Percentiles rank a stretch among this genome's conserved stretches.
Conservation (phyloP, 2,113 vertebrate genomes). For the Chrysochloris asiatica region DNA sequence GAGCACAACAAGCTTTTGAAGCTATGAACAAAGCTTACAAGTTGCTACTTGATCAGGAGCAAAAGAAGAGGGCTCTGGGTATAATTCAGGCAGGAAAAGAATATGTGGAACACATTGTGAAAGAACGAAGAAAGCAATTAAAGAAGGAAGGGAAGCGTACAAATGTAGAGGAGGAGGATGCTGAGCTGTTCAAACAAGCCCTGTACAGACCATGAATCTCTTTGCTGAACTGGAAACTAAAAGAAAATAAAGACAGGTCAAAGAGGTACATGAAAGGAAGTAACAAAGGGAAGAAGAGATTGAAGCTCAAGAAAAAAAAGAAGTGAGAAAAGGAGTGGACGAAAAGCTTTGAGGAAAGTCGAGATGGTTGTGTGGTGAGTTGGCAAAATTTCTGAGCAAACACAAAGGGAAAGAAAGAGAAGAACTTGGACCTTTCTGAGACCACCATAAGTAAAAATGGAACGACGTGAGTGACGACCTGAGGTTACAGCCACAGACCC, state of each 20-base stretch:
- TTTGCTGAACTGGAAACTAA: no score
- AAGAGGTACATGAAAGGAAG: constrained; percentile 87
- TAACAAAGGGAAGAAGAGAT: constrained; percentile 98
- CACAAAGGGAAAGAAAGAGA: constrained; percentile 95
- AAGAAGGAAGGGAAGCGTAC: no score
- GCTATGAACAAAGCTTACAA: constrained; percentile 99
- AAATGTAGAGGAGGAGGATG: no score
- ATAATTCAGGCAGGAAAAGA: constrained; percentile 97
- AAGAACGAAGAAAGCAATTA: no score
- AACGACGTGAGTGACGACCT: constrained; percentile 89
- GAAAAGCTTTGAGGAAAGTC: no score
- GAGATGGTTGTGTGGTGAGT: constrained; percentile 98
- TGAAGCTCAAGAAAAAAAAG: constrained; percentile 94
- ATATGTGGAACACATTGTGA: constrained; percentile 97
- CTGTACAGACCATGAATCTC: no score
- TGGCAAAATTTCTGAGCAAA: constrained; percentile 98
- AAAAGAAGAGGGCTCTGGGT: constrained; percentile 97
- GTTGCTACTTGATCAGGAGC: constrained; percentile 93
- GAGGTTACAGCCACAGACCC: constrained; percentile 60
- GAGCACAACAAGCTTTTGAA: constrained; percentile 57
- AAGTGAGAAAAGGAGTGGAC: constrained; percentile 97
- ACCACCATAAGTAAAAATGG: constrained; percentile 99
- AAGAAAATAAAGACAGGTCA: no score
- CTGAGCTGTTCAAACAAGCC: no score
- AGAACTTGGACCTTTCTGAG: constrained; percentile 96